Evolutionary conservation across 1,140 invertebrate species (phyloP).

Genomic region (Drosophila pectinifera): DNA sequence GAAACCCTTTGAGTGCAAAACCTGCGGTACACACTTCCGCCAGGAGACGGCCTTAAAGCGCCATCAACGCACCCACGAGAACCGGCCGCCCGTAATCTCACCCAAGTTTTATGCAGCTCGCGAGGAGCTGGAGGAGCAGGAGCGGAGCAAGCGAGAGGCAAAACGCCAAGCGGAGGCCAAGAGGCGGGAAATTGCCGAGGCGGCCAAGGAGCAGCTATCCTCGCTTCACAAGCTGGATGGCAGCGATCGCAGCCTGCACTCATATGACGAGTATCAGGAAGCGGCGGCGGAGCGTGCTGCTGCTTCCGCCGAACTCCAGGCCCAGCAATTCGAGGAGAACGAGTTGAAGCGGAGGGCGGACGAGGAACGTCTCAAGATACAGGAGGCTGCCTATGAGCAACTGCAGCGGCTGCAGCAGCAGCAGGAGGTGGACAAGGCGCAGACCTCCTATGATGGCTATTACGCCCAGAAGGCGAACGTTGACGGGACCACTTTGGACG

Average conservation of each 20-base stretch:
- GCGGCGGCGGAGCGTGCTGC: slow-evolving; percentile 70
- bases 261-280: slow-evolving; percentile 73
- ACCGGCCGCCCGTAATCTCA: slow-evolving; percentile 73
- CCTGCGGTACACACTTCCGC: slow-evolving; percentile 77
- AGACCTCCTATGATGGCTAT: slow-evolving; percentile 73
- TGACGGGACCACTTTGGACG: slow-evolving; percentile 59
- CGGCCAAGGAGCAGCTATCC: slow-evolving; percentile 74
- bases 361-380: slow-evolving; percentile 67
- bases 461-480: slow-evolving; percentile 65
- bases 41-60: slow-evolving; percentile 80
- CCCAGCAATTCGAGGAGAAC: slow-evolving; percentile 74
- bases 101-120: slow-evolving; percentile 76
- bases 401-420: slow-evolving; percentile 66
- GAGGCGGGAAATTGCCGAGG: slow-evolving; percentile 72
- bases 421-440: slow-evolving; percentile 72
- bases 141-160: slow-evolving; percentile 69
- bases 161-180: slow-evolving; percentile 71
- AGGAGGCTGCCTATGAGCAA: slow-evolving; percentile 76
- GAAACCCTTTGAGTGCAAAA: slow-evolving; percentile 78
- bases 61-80: slow-evolving; percentile 79
- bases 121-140: slow-evolving; percentile 76
- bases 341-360: slow-evolving; percentile 64
- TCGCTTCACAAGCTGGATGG: slow-evolving; percentile 66
- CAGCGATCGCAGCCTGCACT: slow-evolving; percentile 63
- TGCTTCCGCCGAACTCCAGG: slow-evolving; percentile 70